Conservation (phyloP, 2,113 vertebrate species). For the Emydocephalus ijimae region DNA sequence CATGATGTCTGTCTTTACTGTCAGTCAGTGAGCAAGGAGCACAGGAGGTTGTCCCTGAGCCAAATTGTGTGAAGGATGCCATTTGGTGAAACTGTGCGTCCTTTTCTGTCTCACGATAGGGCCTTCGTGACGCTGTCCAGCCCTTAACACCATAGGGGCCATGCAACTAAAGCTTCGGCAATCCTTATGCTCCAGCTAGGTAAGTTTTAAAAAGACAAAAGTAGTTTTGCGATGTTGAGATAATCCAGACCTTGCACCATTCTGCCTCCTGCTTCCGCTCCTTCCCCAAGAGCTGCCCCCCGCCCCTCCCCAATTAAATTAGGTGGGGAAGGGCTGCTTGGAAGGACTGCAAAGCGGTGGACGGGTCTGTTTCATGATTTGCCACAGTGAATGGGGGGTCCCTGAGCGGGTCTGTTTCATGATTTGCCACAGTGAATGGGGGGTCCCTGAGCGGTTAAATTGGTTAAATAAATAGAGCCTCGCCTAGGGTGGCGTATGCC, state of each 20-base stretch:
- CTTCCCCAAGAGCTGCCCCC: not conserved
- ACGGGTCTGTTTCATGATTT: no score
- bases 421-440: no score
- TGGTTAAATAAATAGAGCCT: not conserved
- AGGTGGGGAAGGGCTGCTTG: not conserved
- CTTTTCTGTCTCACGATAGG: not conserved
- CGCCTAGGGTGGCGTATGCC: not conserved
- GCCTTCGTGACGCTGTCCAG: not conserved
- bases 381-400: no score
- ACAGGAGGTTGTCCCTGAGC: not conserved
- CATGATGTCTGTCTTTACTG: not conserved
- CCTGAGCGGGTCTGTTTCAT: no score
- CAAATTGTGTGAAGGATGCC: not conserved
- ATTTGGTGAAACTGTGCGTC: not conserved
- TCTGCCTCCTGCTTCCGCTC: not conserved
- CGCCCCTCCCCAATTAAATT: not conserved
- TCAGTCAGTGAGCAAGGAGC: not conserved
- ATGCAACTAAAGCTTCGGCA: not conserved
- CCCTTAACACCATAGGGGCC: not conserved
- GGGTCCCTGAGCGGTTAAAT: not conserved
- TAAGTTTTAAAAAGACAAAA: not conserved
- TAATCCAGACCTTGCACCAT: not conserved
- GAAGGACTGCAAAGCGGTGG: not conserved
- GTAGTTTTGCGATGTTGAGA: not conserved
- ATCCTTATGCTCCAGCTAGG: not conserved